These are phyloP conservation scores for Hippasteria phrygiana DNA, from an alignment of 53 echinoderm and acorn worm genomes.

Conservation along the genomic window DNA sequence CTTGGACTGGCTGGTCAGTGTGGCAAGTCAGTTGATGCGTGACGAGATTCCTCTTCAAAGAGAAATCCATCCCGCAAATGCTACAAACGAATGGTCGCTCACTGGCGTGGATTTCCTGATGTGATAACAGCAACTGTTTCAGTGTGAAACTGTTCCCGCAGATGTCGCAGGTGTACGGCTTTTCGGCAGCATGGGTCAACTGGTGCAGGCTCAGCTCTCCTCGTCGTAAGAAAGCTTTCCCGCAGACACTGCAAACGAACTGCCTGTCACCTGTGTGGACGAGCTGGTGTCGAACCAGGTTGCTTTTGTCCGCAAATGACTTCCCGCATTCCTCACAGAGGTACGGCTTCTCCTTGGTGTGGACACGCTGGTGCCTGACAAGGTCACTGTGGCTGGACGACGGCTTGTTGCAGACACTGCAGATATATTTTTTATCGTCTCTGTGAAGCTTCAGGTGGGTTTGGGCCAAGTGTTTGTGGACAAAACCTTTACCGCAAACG, in stretches of 20 bases:
- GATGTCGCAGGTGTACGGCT: conserved; percentile 24
- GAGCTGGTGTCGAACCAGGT: conserved; percentile 14
- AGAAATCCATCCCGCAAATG: conserved; percentile 9
- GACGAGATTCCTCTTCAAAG: background rate
- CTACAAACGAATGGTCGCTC: conserved; percentile 12
- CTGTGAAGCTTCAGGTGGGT: background rate
- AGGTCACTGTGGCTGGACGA: background rate
- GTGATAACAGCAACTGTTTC: background rate
- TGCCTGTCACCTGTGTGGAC: background rate
- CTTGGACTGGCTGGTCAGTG: background rate
- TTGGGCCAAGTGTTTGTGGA: background rate
- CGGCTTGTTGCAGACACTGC: conserved; percentile 1
- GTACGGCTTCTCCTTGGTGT: background rate
- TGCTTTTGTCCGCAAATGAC: conserved; percentile 19
- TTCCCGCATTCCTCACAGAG: conserved; percentile 8
- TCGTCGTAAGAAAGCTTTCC: conserved; percentile 28
- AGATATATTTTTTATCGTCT: background rate
- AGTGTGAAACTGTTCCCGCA: conserved; percentile 41
- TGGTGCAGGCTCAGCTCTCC: conserved; percentile 3
- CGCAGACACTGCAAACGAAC: conserved; percentile 20
- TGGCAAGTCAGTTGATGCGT: conserved; percentile 21
- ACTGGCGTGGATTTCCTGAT: background rate
- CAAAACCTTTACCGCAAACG: background rate
- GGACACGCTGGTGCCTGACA: background rate
- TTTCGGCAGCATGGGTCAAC: conserved; percentile 15